Conservation (phyloP, 2,113 vertebrate genomes). For the Galeopterus variegatus region DNA sequence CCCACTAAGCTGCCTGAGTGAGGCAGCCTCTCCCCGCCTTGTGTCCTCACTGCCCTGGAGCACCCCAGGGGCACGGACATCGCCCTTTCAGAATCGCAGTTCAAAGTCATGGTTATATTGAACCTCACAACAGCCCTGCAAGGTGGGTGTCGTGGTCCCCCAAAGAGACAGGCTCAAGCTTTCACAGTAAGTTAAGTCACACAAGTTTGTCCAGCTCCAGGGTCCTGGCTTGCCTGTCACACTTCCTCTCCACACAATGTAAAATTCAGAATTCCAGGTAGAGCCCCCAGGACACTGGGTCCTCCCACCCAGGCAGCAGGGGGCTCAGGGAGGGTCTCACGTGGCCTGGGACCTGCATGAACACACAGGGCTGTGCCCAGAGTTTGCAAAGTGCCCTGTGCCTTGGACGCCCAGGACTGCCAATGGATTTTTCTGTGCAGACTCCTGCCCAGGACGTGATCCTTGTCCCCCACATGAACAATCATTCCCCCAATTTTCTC, state of each 20-base stretch:
- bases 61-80: constrained; percentile 23
- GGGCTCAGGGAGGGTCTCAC: fast-evolving
- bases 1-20: neutral
- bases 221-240: neutral
- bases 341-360: neutral
- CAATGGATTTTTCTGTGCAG: neutral
- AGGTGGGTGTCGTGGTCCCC: neutral
- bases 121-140: constrained; percentile 65
- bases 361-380: fast-evolving
- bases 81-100: neutral
- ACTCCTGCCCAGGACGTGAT: neutral
- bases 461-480: neutral
- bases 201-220: constrained; percentile 66
- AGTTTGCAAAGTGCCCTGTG: fast-evolving
- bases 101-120: fast-evolving
- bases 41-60: neutral
- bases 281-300: neutral
- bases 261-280: neutral
- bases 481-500: constrained; percentile 18
- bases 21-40: fast-evolving
- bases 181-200: neutral
- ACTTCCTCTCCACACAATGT: neutral
- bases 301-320: neutral
- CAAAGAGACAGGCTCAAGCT: neutral
- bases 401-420: fast-evolving